A percentile compares a stretch with the other conserved stretches of the same genome.
These are phyloP conservation scores for Mesorhabditis spiculigera DNA, from an alignment of 2,888 invertebrate genomes.

Conservation along the genomic window DNA sequence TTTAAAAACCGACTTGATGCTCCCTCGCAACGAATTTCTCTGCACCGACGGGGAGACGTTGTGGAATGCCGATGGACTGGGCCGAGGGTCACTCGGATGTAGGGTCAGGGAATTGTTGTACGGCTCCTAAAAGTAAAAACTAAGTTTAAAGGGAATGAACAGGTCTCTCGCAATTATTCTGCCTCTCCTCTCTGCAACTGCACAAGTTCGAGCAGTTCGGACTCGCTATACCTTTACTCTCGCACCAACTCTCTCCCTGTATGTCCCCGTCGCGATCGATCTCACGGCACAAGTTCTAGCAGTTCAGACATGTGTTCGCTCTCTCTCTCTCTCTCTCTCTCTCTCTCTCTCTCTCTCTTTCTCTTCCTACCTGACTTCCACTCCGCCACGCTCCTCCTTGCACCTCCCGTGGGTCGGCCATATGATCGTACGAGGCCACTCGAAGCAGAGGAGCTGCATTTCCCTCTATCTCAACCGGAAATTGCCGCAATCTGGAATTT, in stretches of 20 bases:
- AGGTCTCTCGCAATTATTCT: too few species aligned
- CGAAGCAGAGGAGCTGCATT: conserved; percentile 10
- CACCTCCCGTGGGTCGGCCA: conserved; percentile 13
- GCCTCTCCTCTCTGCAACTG: too few species aligned
- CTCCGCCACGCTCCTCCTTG: conserved; percentile 22
- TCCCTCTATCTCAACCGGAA: conserved; percentile 18
- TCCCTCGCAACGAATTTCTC: background rate
- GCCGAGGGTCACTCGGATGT: conserved; percentile 14
- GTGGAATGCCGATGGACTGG: conserved; percentile 41
- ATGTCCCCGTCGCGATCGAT: too few species aligned
- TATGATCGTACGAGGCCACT: conserved; percentile 25
- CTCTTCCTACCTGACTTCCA: conserved; percentile 35
- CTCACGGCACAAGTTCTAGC: too few species aligned
- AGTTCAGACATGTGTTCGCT: too few species aligned
- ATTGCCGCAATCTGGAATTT: conserved; percentile 18
- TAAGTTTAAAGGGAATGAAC: background rate
- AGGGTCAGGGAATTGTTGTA: conserved; percentile 34
- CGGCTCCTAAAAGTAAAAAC: conserved; percentile 38
- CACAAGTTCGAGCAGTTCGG: too few species aligned
- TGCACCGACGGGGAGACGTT: conserved; percentile 15
- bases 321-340: background rate
- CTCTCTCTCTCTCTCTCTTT: background rate
- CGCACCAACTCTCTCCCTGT: too few species aligned
- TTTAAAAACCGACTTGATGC: background rate
- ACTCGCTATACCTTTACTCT: too few species aligned